Evolutionary conservation across 2,113 vertebrate genomes (phyloP).

Genomic region (Pseudonaja textilis): DNA sequence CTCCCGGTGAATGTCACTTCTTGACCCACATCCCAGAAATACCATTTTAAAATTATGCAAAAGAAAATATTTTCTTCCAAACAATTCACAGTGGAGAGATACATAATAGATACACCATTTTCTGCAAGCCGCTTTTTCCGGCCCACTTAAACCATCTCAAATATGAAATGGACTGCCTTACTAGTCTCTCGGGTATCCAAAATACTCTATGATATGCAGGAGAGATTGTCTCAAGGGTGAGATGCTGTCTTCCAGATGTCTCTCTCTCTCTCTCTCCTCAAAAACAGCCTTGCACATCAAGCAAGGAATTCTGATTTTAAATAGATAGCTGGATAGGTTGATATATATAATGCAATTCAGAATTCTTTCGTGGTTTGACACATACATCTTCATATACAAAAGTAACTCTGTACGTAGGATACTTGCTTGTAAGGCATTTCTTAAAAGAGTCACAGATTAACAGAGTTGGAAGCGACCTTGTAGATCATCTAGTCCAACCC

Average conservation of each 20-base stretch:
- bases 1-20: not conserved
- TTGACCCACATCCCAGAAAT: not conserved
- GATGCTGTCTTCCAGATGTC: not conserved
- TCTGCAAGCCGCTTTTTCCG: not conserved
- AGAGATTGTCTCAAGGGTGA: not conserved
- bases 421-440: not conserved
- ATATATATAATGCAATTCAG: not conserved
- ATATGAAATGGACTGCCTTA: not conserved
- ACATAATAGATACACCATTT: not conserved
- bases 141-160: not conserved
- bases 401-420: not conserved
- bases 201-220: not conserved
- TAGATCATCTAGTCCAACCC: no score
- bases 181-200: not conserved
- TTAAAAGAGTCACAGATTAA: not conserved
- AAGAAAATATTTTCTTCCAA: not conserved
- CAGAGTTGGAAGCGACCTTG: no score
- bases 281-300: not conserved
- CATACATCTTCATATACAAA: not conserved
- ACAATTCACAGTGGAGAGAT: not conserved
- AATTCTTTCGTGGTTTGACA: not conserved
- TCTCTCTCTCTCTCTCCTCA: not conserved
- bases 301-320: not conserved
- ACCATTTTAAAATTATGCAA: not conserved
- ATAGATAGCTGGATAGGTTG: not conserved